Evolutionary conservation across 2,113 vertebrate species (phyloP), one percentile per base, ranked within the genome.

Genomic region (Xyrauchen texanus): DNA sequence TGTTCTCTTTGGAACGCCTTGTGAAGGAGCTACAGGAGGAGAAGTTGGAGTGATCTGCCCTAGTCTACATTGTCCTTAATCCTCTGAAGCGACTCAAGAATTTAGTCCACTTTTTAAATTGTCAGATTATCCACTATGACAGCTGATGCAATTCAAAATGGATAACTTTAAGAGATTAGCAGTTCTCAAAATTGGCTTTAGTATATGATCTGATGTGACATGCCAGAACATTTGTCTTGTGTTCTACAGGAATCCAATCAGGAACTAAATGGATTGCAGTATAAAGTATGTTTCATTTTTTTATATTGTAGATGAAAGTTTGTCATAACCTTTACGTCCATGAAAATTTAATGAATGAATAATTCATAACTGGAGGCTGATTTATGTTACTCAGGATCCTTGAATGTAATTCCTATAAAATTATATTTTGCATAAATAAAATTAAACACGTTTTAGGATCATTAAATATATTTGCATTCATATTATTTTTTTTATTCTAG

Each of bases 1-100:
- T 99, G 80, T 99, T 98, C 88, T 93, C 94, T 81, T 89, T 99
- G 61, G 98, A 99, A 89, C 93, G 89, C 46, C 88, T 96, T 77
- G 97, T 99, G 81, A 96, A 90, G 77, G 90, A 95, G 76, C 91
- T 93, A 81, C 80, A 96, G 55, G 85, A 89, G 69, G 73, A 86
- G 10, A 1, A 55, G 4, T 44, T 12, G 0, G 70, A 73, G n/a
- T 80, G 44, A 81, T 16, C 11, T 45, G 16, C 10, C 34, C 2
- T 44, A 0, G 2, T 60, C 55, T 12, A 58, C n/a, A 5, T 16
- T 46, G 9, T 60, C 57, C 70, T 46, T 57, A 7, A 49, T 61
- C 70, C 45, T 73, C 53, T 47, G 9, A 46, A 51, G 16, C n/a
- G 51, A 45, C 62, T 79, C 68, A 66, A 44, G 47, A 10, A 49